Percentiles rank a stretch among this genome's conserved stretches.
phyloP scores from a whole-genome alignment of 2,888 invertebrate genomes.

The Fragum fragum region DNA sequence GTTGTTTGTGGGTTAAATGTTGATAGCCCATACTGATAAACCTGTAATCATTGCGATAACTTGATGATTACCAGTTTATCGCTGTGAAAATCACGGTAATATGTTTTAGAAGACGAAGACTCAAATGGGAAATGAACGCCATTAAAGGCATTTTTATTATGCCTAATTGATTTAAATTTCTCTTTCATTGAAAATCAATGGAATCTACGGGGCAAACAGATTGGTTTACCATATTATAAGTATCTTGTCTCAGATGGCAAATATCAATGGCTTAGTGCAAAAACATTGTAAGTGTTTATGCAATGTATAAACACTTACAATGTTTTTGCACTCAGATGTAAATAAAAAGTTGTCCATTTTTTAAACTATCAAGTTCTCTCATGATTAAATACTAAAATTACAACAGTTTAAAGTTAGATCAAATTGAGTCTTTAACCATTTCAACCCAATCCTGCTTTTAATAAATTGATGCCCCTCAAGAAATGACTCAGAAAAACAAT shows the following conservation, averaged over 20 bases:
- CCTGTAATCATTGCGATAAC: conserved; percentile 30
- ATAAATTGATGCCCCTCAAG: no score
- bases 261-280: no score
- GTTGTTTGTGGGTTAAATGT: conserved; percentile 27
- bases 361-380: no score
- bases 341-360: no score
- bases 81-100: conserved; percentile 20
- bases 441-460: no score
- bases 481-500: no score
- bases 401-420: no score
- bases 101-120: neutral
- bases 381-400: no score
- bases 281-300: no score
- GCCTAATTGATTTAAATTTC: conserved; percentile 31
- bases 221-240: conserved; percentile 16
- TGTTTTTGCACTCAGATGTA: no score
- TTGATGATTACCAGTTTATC: conserved; percentile 32
- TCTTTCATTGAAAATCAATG: conserved; percentile 34
- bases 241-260: neutral
- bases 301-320: no score
- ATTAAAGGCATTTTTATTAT: conserved; percentile 10
- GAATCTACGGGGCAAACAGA: conserved; percentile 6
- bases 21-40: conserved; percentile 33
- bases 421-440: no score
- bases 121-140: conserved; percentile 28